Evolutionary conservation across 1,140 invertebrate genomes (phyloP).

Genomic region (Agrilus planipennis): DNA sequence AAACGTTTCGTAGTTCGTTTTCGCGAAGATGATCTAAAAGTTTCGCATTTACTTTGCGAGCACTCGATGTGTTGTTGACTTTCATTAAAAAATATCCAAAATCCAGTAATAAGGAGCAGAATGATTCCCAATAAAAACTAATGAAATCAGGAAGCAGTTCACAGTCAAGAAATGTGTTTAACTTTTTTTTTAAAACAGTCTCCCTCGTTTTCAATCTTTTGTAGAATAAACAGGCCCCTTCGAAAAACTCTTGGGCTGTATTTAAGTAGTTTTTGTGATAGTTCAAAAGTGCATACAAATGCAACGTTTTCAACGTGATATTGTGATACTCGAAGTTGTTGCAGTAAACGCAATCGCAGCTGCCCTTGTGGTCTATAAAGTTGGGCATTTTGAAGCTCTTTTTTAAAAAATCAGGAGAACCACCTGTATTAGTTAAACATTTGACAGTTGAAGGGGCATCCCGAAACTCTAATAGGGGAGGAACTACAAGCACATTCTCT

Average conservation of each 20-base stretch:
- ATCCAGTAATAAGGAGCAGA: no score
- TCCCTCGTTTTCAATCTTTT: neutral
- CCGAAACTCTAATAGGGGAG: no score
- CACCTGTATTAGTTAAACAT: neutral
- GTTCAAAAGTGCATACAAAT: conserved; percentile 3
- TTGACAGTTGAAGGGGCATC: neutral
- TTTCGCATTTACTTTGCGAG: neutral
- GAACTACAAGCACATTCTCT: conserved; percentile 7
- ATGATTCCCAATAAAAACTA: no score
- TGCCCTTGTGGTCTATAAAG: conserved; percentile 1
- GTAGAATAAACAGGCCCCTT: conserved; percentile 4
- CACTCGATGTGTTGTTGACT: no score
- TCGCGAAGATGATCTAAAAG: neutral
- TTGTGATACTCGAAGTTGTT: conserved; percentile 4
- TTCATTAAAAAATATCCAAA: no score
- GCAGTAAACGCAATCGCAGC: conserved; percentile 8
- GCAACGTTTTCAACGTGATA: neutral
- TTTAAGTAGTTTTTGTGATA: neutral
- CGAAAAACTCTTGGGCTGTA: neutral
- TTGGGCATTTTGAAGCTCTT: conserved; percentile 6
- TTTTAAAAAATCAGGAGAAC: conserved; percentile 4
- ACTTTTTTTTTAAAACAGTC: neutral
- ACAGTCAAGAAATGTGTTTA: neutral
- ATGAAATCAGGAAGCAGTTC: neutral
- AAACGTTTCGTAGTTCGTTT: neutral